Evolutionary conservation across 2,797 vertebrate genomes (phyloP).

Genomic region (Oreochromis mossambicus): DNA sequence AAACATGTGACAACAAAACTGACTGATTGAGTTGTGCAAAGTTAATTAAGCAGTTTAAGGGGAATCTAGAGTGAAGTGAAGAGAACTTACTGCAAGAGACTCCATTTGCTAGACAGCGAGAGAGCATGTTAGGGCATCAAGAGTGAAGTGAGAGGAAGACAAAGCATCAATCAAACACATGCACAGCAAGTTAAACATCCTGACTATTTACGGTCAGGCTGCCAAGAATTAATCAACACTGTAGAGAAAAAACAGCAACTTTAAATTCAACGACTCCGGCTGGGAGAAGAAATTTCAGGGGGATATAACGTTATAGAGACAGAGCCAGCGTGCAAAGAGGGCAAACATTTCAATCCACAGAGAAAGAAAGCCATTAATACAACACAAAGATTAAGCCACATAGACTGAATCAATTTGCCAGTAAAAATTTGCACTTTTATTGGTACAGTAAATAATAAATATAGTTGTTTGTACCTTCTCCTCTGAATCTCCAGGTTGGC

Average conservation of each 20-base stretch:
- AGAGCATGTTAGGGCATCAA: slow-evolving; percentile 91
- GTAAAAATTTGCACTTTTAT: neutral
- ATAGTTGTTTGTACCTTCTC: slow-evolving; percentile 85
- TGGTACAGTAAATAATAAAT: neutral
- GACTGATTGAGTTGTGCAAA: neutral
- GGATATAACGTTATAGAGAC: neutral
- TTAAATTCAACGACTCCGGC: neutral
- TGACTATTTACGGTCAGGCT: slow-evolving; percentile 3
- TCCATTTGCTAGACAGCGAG: slow-evolving; percentile 99
- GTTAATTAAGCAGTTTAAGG: slow-evolving; percentile 9
- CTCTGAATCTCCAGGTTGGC: slow-evolving; percentile 95
- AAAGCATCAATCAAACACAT: slow-evolving; percentile 88
- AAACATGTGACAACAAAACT: neutral
- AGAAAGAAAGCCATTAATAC: neutral
- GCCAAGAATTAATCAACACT: slow-evolving; percentile 30
- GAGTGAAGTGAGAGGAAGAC: slow-evolving; percentile 86
- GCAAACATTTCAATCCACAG: slow-evolving; percentile 10
- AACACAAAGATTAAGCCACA: neutral
- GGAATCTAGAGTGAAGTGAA: slow-evolving; percentile 36
- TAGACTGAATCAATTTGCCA: neutral
- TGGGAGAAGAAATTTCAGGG: neutral
- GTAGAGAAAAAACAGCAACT: neutral
- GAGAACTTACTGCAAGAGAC: slow-evolving; percentile 99
- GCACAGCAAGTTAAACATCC: slow-evolving; percentile 59
- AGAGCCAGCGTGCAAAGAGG: slow-evolving; percentile 31